phyloP scores from a whole-genome alignment of 1,140 invertebrate species.

The Drosophila bipectinata region DNA sequence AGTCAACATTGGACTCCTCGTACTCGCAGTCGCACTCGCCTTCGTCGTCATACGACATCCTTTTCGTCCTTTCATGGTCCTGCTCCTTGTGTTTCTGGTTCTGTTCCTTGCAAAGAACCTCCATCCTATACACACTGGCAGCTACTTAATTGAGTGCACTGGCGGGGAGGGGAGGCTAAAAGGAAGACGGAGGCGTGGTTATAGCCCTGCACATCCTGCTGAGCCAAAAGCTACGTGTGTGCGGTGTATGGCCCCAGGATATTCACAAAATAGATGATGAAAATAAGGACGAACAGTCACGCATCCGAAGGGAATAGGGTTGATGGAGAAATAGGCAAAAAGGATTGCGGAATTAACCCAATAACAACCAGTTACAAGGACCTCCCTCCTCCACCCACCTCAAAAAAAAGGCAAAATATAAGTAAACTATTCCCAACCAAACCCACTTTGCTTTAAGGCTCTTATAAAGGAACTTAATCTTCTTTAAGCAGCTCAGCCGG shows the following conservation, averaged over 20 bases:
- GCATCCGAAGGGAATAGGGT: background rate
- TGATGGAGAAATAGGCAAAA: constrained; percentile 3
- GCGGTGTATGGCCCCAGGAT: constrained; percentile 24
- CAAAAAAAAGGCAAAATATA: background rate
- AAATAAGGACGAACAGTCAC: constrained; percentile 28
- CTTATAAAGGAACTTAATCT: constrained; percentile 2
- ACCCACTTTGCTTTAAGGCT: background rate
- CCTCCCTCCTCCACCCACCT: background rate
- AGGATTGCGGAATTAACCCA: constrained; percentile 41
- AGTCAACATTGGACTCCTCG: constrained; percentile 41
- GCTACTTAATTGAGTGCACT: constrained; percentile 41
- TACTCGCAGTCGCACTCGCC: background rate
- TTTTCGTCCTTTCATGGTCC: background rate
- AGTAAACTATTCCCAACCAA: constrained; percentile 4
- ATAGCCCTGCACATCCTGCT: constrained; percentile 23
- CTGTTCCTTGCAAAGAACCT: background rate
- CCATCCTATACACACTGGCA: constrained; percentile 4
- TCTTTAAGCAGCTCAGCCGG: constrained; percentile 10
- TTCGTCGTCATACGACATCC: background rate
- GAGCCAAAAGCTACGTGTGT: constrained; percentile 11
- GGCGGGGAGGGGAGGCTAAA: background rate
- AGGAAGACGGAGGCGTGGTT: background rate
- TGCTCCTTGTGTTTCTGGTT: background rate
- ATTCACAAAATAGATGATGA: constrained; percentile 38
- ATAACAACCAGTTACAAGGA: constrained; percentile 17